Evolutionary conservation across 2,797 vertebrate genomes (phyloP).

Genomic region (Urocyon cinereoargenteus): DNA sequence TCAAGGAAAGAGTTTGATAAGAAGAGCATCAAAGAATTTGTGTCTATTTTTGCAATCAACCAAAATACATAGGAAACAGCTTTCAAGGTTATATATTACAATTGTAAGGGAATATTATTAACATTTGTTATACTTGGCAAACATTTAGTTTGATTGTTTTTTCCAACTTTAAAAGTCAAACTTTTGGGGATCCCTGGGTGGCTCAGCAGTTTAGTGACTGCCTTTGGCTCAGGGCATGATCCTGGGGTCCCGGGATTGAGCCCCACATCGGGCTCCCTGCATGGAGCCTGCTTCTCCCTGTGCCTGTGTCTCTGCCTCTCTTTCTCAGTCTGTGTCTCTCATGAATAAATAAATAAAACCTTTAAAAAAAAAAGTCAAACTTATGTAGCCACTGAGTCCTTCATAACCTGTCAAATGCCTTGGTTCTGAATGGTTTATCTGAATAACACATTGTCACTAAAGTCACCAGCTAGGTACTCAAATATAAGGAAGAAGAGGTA

Average conservation of each 20-base stretch:
- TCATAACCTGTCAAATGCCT: not conserved
- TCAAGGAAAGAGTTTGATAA: not conserved
- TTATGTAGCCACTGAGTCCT: not conserved
- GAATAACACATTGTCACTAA: not conserved
- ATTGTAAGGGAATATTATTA: not conserved
- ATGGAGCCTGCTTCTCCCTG: too few species aligned
- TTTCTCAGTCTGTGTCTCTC: too few species aligned
- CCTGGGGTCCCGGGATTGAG: too few species aligned
- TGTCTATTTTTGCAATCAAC: not conserved
- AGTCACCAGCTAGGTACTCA: not conserved
- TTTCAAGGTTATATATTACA: not conserved
- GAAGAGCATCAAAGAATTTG: not conserved
- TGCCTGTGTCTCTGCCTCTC: too few species aligned
- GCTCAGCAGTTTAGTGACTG: too few species aligned
- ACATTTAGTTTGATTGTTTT: not conserved
- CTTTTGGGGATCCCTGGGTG: too few species aligned
- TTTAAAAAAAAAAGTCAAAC: conserved; percentile 20
- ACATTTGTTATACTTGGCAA: not conserved
- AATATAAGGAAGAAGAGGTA: not conserved
- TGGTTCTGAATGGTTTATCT: not conserved
- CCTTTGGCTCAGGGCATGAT: too few species aligned
- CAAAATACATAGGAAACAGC: not conserved
- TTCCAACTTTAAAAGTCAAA: not conserved
- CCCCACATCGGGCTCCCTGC: too few species aligned
- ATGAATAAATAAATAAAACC: too few species aligned